Conservation (phyloP, 2,797 vertebrate genomes). For the Dromococcyx pavoninus region DNA sequence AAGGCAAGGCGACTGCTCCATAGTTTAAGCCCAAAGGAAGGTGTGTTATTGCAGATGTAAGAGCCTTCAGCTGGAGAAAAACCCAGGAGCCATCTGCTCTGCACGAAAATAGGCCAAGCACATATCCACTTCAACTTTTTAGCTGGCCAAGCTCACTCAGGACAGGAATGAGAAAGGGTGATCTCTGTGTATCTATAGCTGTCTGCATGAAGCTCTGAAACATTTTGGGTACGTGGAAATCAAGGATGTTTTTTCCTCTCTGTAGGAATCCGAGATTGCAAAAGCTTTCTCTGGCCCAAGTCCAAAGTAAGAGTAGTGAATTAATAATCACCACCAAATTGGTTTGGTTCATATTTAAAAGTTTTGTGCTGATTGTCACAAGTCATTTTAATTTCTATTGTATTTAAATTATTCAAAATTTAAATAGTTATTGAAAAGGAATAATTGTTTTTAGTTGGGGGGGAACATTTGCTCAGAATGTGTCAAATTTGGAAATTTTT, state of each 20-base stretch:
- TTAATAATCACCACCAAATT: neutral
- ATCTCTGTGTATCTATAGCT: neutral
- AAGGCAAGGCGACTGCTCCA: neutral
- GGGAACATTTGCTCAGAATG: neutral
- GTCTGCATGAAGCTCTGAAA: neutral
- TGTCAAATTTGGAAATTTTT: neutral
- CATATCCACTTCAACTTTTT: neutral
- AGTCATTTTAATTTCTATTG: neutral
- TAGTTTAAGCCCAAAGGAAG: neutral
- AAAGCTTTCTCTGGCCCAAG: neutral
- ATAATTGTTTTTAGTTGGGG: neutral
- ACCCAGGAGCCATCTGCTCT: neutral
- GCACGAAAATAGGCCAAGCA: neutral
- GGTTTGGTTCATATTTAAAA: neutral
- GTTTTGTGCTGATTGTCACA: neutral
- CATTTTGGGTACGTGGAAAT: neutral
- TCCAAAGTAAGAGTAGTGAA: neutral
- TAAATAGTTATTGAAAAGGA: neutral
- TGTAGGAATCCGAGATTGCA: neutral
- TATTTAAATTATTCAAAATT: neutral
- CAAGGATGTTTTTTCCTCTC: neutral
- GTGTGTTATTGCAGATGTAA: neutral
- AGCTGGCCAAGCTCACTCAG: neutral
- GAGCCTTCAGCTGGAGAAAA: neutral
- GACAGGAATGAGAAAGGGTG: neutral